Conservation (phyloP, 2,888 invertebrate species). For the Andrena dorsata region DNA sequence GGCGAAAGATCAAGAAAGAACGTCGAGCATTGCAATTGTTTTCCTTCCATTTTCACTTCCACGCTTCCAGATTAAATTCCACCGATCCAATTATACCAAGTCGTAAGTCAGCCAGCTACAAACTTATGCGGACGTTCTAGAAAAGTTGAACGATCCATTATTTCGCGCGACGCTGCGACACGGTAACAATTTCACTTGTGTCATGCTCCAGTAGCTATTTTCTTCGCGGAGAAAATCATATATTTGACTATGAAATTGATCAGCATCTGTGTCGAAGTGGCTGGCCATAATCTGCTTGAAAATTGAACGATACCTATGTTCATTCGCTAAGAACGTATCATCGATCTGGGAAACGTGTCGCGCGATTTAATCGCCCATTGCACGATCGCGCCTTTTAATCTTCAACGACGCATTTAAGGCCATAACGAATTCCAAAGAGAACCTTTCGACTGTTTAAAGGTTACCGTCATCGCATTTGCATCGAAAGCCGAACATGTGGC, state of each 20-base stretch:
- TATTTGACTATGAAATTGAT: no score
- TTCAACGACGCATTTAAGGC: neutral
- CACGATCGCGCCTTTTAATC: neutral
- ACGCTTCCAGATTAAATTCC: neutral
- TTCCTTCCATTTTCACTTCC: neutral
- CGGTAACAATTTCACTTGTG: neutral
- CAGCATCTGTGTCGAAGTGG: no score
- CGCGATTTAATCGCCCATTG: neutral
- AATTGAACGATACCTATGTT: neutral
- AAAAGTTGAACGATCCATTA: slow-evolving; percentile 12
- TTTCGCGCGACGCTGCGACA: neutral
- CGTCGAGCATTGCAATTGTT: neutral
- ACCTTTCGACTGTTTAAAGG: slow-evolving; percentile 20
- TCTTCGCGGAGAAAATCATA: neutral
- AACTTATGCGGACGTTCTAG: neutral
- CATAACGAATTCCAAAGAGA: slow-evolving; percentile 23
- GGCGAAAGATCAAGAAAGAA: neutral
- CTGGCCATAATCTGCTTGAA: neutral
- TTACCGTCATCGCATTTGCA: slow-evolving; percentile 1
- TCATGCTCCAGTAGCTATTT: neutral
- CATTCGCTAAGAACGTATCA: neutral
- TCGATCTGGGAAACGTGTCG: slow-evolving; percentile 1
- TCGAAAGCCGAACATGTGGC: neutral
- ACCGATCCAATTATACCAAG: neutral
- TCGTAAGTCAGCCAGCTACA: neutral